Conservation (phyloP, 1,140 invertebrate species). For the Apis cerana region DNA sequence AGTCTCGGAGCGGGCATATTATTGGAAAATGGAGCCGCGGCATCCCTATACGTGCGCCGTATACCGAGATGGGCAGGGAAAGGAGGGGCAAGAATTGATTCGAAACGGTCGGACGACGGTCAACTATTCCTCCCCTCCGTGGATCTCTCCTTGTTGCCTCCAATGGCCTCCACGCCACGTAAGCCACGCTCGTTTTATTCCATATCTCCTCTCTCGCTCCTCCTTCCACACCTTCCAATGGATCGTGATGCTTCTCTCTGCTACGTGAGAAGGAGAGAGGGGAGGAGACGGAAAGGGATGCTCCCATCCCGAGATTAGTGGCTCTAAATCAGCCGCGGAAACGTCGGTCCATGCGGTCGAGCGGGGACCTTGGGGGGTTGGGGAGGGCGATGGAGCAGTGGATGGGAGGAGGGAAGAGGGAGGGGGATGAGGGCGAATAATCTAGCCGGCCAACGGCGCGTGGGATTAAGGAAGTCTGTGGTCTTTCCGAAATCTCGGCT, state of each 20-base stretch:
- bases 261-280: background rate
- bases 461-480: slow-evolving; percentile 53
- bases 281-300: slow-evolving; percentile 6
- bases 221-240: background rate
- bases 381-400: background rate
- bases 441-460: slow-evolving; percentile 56
- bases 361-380: background rate
- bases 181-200: slow-evolving; percentile 23
- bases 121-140: slow-evolving; percentile 20
- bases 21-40: slow-evolving; percentile 57
- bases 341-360: slow-evolving; percentile 30
- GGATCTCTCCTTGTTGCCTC: slow-evolving; percentile 2
- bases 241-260: slow-evolving; percentile 19
- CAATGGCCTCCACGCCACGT: background rate
- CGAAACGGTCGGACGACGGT: slow-evolving; percentile 48
- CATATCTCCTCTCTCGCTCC: background rate
- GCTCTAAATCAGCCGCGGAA: slow-evolving; percentile 61
- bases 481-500: slow-evolving; percentile 46
- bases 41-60: slow-evolving; percentile 39
- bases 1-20: slow-evolving; percentile 53
- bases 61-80: background rate
- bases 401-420: background rate
- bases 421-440: slow-evolving; percentile 37
- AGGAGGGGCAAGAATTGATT: slow-evolving; percentile 48
- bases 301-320: slow-evolving; percentile 54